Evolutionary conservation across 2,113 vertebrate species (phyloP), one percentile per base, ranked within the genome.

Genomic region (Hippolais icterina): DNA sequence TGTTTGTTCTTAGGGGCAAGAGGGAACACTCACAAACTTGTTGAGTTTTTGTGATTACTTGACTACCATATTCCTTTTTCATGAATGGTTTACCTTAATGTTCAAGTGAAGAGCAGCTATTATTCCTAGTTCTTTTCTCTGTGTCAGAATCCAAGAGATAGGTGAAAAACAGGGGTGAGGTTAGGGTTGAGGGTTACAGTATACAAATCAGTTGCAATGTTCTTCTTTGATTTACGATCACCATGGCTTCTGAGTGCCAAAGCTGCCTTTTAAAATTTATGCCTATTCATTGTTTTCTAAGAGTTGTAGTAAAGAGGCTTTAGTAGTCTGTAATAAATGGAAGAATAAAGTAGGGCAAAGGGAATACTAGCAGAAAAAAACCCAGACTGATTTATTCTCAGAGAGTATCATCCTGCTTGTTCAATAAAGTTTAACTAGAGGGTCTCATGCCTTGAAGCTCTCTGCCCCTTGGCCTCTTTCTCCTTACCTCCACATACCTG

Each of bases 241-340:
- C 37, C 2, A 0, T 88, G 68, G 46, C 24, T 93, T 33, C 6
- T n/a, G 60, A 90, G 65, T 76, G 80, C 66, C 64, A 82, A 78
- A 80, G n/a, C 25, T 95, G 71, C 46, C 56, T 94, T 88, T 90
- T 75, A 70, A 86, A 92, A 85, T 96, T 42, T 70, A 59, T 92
- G 47, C 28, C 29, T 75, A 4, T 33, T 19, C 9, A 1, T 90
- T 89, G 35, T 87, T 90, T 89, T 64, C 49, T 61, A 60, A 50
- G 57, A 87, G 61, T 71, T 91, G 35, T 41, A 33, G 17, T 65
- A 41, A 41, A 75, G 49, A 71, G 24, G 11, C 28, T 78, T 90
- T 66, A 61, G 20, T 68, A 60, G 29, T 65, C 57, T 28, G 15
- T 82, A 89, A 91, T 65, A 76, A 92, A 71, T 60, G 15, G 5